Percentiles rank a stretch among this genome's conserved stretches.
These are phyloP conservation scores for Apamea crenata DNA, from an alignment of 2,888 invertebrate genomes.

Conservation along the genomic window DNA sequence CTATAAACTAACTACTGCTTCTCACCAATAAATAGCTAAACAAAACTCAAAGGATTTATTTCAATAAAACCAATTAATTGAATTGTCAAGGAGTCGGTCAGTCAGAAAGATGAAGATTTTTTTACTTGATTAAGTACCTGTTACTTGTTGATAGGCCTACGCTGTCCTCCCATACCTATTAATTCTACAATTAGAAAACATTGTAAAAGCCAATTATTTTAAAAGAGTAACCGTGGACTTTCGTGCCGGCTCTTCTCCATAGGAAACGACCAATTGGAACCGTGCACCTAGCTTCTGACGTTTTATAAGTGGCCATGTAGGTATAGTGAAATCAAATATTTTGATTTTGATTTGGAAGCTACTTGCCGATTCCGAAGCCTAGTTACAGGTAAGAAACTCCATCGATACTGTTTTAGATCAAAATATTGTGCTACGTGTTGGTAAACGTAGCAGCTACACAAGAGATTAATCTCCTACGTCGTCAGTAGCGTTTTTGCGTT, in stretches of 20 bases:
- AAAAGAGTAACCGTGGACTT: no score
- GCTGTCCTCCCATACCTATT: no score
- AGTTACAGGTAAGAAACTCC: neutral
- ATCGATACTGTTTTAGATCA: neutral
- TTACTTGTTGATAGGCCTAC: no score
- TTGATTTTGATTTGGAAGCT: neutral
- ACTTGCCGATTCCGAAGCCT: neutral
- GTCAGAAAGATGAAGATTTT: neutral
- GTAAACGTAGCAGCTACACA: neutral
- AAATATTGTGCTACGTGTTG: neutral
- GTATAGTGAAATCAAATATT: no score
- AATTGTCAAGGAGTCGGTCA: neutral
- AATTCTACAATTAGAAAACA: no score
- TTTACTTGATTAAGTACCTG: no score
- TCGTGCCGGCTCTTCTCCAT: no score
- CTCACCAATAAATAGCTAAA: neutral
- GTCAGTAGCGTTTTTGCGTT: neutral
- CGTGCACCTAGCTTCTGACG: no score
- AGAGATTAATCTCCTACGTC: slow-evolving; percentile 1
- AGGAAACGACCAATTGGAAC: no score
- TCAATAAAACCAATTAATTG: no score
- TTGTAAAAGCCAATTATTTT: no score
- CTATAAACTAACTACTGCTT: neutral
- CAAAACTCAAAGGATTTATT: neutral
- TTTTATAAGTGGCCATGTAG: no score